Percentiles rank a stretch among this genome's conserved stretches.
These are phyloP conservation scores for Auanema freiburgensis DNA, from an alignment of 2,888 invertebrate genomes.

Conservation along the genomic window DNA sequence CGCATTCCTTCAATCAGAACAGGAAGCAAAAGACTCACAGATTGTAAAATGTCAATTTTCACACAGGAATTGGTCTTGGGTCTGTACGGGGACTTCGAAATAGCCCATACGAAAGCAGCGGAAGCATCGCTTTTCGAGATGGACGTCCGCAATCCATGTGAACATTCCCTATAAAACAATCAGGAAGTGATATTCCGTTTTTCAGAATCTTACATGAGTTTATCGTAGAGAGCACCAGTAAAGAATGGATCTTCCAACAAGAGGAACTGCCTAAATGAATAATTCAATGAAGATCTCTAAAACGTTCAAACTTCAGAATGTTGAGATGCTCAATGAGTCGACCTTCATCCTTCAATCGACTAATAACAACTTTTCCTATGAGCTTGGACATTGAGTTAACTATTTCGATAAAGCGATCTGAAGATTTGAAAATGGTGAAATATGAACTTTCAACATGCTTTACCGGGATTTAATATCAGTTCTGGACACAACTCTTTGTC, in stretches of 20 bases:
- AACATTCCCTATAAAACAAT: background rate
- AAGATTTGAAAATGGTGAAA: background rate
- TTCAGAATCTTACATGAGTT: constrained; percentile 20
- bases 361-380: constrained; percentile 9
- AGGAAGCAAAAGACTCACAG: constrained; percentile 2
- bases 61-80: constrained; percentile 8
- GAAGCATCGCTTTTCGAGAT: constrained; percentile 12
- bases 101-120: constrained; percentile 15
- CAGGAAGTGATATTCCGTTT: too few species aligned
- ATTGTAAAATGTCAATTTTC: constrained; percentile 16
- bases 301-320: too few species aligned
- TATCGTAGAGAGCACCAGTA: constrained; percentile 18
- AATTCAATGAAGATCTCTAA: too few species aligned
- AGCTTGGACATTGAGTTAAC: constrained; percentile 7
- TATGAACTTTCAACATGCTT: background rate
- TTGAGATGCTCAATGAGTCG: constrained; percentile 10
- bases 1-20: background rate
- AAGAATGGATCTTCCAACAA: constrained; percentile 25
- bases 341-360: constrained; percentile 11
- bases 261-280: constrained; percentile 20
- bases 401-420: background rate
- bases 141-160: background rate
- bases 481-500: background rate
- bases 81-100: constrained; percentile 9
- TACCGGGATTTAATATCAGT: background rate